Base-by-base conservation (phyloP, 2,888 invertebrate species). In the Nymphalis urticae region DNA sequence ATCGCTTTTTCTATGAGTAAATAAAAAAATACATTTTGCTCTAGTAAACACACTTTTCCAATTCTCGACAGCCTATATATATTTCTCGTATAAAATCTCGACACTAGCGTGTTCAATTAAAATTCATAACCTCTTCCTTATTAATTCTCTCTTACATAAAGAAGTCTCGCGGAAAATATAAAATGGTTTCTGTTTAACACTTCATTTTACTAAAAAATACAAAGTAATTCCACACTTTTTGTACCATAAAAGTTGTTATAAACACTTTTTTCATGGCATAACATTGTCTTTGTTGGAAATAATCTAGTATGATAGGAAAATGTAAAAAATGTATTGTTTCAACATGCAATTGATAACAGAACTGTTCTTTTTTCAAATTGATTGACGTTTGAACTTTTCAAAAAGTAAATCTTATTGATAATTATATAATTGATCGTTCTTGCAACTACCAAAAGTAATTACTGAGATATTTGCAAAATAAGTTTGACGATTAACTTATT, bases 21-120 rank as follows among this genome's bases (percentile, higher is more conserved):
- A 8, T 17, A 54, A 56, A 56, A 56, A 32, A 32, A 27, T 56
- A 32, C 54, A 56, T 32, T n/a, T 17, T 56, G 8, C 47, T 16
- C 60, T 47, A 17, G 54, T 32, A 56, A 56, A 56, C 32, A 32
- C 10, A 56, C 65, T 51, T 59, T n/a, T 42, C 56, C 36, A 24
- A 24, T 36, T 21, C 36, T 53, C 19, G 51, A 47, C 42, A 42
- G 36, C 53, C 32, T 66, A 66, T 60, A 60, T 66, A 66, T 53
- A 60, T 60, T 58, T 42, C 13, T 19, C 59, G 60, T 66, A 53
- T 60, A 47, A 65, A 51, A 47, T 21, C 62, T 61, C 62, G 56
- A 66, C 54, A 66, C 48, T 66, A 21, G 66, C 66, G 66, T 56
- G 62, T 56, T 66, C 66, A 62, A 66, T 66, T 66, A 62, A 62